phyloP scores from a whole-genome alignment of 2,888 invertebrate species.

The Choreutis nemorana region DNA sequence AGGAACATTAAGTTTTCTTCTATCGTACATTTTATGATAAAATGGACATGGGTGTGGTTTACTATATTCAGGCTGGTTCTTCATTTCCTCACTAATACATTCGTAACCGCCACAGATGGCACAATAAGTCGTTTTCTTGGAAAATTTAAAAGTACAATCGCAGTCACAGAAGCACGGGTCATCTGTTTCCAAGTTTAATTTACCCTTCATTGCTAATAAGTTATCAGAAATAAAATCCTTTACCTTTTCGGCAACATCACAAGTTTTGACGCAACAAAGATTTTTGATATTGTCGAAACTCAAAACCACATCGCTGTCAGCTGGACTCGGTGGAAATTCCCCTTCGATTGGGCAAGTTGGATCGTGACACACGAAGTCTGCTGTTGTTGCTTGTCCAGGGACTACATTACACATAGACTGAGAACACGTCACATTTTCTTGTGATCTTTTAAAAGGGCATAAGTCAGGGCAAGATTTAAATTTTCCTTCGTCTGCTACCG shows the following conservation, averaged over 20 bases:
- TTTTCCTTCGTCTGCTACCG: no score
- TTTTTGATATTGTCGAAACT: constrained; percentile 37
- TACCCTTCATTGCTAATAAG: constrained; percentile 20
- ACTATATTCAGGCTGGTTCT: constrained; percentile 30
- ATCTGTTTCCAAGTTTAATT: constrained; percentile 14
- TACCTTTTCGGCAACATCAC: constrained; percentile 40
- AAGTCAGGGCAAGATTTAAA: constrained; percentile 29
- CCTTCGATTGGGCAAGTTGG: constrained; percentile 22
- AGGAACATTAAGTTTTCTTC: constrained; percentile 27
- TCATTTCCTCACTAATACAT: constrained; percentile 43
- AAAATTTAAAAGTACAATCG: constrained; percentile 41
- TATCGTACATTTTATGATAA: constrained; percentile 51
- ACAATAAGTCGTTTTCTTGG: constrained; percentile 49
- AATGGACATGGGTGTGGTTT: constrained; percentile 54
- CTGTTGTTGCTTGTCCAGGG: constrained; percentile 5
- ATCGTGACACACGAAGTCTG: constrained; percentile 18
- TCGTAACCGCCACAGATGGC: constrained; percentile 52
- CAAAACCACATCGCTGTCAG: constrained; percentile 41
- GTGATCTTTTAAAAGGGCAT: constrained; percentile 29
- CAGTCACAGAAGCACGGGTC: constrained; percentile 52
- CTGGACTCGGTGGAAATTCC: constrained; percentile 33
- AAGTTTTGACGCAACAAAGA: constrained; percentile 42
- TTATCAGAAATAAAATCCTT: constrained; percentile 44
- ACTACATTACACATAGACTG: constrained; percentile 27
- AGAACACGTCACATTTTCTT: constrained; percentile 26